Base-by-base conservation (phyloP, 30 jellyfish, hydroid and myxozoan genomes). In the Mastigias papua region DNA sequence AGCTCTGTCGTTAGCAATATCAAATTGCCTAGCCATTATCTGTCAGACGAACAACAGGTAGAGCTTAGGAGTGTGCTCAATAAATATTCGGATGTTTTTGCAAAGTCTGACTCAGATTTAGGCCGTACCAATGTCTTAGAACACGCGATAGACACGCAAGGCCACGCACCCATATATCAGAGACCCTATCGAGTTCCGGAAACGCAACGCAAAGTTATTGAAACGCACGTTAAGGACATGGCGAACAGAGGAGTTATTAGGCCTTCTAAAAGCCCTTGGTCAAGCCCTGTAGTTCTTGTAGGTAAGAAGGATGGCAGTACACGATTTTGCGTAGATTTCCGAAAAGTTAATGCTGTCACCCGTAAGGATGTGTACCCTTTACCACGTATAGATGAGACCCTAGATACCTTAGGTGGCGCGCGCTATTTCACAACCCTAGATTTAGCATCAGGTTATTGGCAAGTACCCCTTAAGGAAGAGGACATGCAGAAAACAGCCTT, bases 241-340 rank as follows among this genome's bases (percentile, higher is more conserved):
- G 88, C 69, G 29, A 34, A n/a, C 30, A 75, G 42, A 89, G 94
- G 42, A 26, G 48, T 27, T 5, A 51, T 21, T 5, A 51, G 67
- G 78, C 84, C 89, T 2, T 60, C 90, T 49, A 57, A 61, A 31
- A 86, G 95, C 86, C 90, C 95, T 20, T 86, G 90, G 95, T 34
- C 95, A 49, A 64, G 90, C 37, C 97, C 97, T 50, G 46, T 80
- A 25, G 93, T 88, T 26, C 50, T 88, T 9, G 97, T 80, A 17
- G 71, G 71, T 0, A 88, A 88, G 84, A 88, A 88, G 87, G 95
- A 88, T 75, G 95, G 95, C 78, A 63, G 86, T 42, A 75, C 77
- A 5, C 81, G 97, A n/a, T 81, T 88, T 72, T 84, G 93, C 69
- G 87, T 76, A 6, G 96, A 87, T 33, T 87, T 9, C 50, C 96